Evolutionary conservation across 2,888 invertebrate genomes (phyloP).

Genomic region (Leucozona laternaria): DNA sequence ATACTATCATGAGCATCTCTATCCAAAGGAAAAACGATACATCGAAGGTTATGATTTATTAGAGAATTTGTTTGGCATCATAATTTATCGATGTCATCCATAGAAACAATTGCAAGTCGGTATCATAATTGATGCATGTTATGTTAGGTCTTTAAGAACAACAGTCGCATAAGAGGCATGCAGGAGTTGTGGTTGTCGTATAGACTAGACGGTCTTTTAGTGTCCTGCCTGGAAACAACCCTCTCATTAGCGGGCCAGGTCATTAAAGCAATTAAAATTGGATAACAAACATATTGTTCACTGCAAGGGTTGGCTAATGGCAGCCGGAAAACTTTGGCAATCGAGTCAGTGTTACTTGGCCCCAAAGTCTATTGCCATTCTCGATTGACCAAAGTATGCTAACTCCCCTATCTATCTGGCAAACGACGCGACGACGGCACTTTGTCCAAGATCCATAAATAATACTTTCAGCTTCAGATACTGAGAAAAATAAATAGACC

Average conservation of each 20-base stretch:
- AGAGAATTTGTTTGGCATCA: conserved; percentile 30
- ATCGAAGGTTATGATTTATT: conserved; percentile 64
- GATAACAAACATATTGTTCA: conserved; percentile 68
- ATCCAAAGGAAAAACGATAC: conserved; percentile 17
- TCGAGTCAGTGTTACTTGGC: conserved; percentile 30
- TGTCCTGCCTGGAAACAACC: conserved; percentile 17
- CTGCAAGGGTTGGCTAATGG: conserved; percentile 41
- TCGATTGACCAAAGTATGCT: conserved; percentile 23
- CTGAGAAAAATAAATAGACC: conserved; percentile 58
- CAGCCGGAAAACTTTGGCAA: conserved; percentile 66
- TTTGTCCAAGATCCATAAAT: conserved; percentile 63
- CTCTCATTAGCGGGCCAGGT: conserved; percentile 62
- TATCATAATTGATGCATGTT: conserved; percentile 47
- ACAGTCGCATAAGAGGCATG: conserved; percentile 3
- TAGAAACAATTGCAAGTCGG: conserved; percentile 54
- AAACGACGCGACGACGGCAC: conserved; percentile 2
- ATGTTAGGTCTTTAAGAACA: conserved; percentile 29
- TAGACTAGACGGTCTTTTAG: conserved; percentile 6
- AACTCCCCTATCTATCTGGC: conserved; percentile 34
- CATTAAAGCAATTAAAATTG: conserved; percentile 71
- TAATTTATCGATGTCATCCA: conserved; percentile 42
- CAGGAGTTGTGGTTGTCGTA: background rate
- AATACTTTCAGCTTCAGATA: conserved; percentile 44
- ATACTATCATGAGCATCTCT: conserved; percentile 11
- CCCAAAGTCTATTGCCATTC: conserved; percentile 30